phyloP scores from a whole-genome alignment of 1,140 invertebrate genomes.

The Pseudomyrmex dendroicus region DNA sequence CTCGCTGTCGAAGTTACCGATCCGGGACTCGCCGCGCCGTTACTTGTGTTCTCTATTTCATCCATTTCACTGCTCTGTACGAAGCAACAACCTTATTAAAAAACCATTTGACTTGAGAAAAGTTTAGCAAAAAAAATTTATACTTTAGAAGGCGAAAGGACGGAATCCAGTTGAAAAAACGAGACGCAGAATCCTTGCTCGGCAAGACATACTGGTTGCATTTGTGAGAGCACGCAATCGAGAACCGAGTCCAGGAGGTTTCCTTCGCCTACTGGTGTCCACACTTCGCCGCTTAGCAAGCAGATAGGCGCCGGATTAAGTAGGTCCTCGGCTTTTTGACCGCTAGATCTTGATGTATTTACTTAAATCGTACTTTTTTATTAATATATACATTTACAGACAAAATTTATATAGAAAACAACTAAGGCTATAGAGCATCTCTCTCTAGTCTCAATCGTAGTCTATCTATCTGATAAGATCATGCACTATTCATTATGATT shows the following conservation, averaged over 20 bases:
- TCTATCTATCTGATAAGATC: neutral
- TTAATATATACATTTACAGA: conserved; percentile 10
- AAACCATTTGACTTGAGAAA: neutral
- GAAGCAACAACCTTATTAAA: conserved; percentile 13
- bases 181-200: conserved; percentile 98
- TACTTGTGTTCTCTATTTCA: conserved; percentile 76
- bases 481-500: neutral
- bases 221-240: conserved; percentile 93
- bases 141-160: conserved; percentile 83
- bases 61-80: conserved; percentile 76
- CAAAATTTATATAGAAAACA: neutral
- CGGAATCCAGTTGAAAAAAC: conserved; percentile 95
- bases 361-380: conserved; percentile 49
- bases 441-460: neutral
- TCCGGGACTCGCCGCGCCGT: conserved; percentile 78
- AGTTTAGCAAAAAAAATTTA: neutral
- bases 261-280: conserved; percentile 81
- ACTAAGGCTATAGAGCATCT: neutral
- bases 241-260: conserved; percentile 88
- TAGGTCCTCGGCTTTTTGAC: conserved; percentile 79
- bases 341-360: conserved; percentile 77
- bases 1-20: conserved; percentile 83
- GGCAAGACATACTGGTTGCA: conserved; percentile 96
- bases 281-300: conserved; percentile 80
- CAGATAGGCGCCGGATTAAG: conserved; percentile 81